Evolutionary conservation across 2,888 invertebrate species (phyloP).

Genomic region (Electrophaes corylata): DNA sequence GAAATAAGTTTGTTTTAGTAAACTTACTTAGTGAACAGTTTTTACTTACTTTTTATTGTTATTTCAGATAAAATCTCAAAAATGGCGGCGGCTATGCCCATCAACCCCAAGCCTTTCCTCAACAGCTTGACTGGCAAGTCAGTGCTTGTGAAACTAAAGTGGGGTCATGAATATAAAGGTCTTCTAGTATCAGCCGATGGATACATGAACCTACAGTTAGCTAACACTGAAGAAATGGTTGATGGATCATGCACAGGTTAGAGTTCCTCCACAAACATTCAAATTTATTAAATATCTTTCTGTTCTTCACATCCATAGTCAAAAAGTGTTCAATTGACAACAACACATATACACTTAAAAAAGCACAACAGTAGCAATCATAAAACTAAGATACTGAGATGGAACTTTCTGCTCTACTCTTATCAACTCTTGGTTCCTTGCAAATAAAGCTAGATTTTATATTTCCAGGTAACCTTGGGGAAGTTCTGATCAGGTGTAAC

Average conservation of each 20-base stretch:
- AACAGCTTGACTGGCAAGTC: conserved; percentile 99
- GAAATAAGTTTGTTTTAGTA: background rate
- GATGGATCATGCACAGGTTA: conserved; percentile 95
- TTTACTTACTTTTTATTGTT: conserved; percentile 3
- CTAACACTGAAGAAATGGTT: conserved; percentile 98
- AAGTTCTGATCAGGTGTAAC: conserved; percentile 98
- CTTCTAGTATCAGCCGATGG: conserved; percentile 98
- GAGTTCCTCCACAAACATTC: background rate
- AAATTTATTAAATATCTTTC: too few relatives aligned
- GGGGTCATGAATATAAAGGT: conserved; percentile 99
- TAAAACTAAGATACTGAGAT: too few relatives aligned
- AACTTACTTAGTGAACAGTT: background rate
- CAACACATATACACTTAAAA: too few relatives aligned
- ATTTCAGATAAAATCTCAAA: conserved; percentile 46
- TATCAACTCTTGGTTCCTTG: too few relatives aligned
- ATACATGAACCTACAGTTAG: conserved; percentile 99
- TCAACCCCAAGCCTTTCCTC: conserved; percentile 99
- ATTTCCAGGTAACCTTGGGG: conserved; percentile 92
- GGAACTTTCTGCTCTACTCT: too few relatives aligned
- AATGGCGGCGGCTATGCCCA: conserved; percentile 95
- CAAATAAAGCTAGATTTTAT: too few relatives aligned
- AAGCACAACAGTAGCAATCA: too few relatives aligned
- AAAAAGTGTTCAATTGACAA: too few relatives aligned
- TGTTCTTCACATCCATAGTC: too few relatives aligned
- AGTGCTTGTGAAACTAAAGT: conserved; percentile 98